Conservation (phyloP, 2,113 vertebrate genomes). For the Podocnemis expansa region DNA sequence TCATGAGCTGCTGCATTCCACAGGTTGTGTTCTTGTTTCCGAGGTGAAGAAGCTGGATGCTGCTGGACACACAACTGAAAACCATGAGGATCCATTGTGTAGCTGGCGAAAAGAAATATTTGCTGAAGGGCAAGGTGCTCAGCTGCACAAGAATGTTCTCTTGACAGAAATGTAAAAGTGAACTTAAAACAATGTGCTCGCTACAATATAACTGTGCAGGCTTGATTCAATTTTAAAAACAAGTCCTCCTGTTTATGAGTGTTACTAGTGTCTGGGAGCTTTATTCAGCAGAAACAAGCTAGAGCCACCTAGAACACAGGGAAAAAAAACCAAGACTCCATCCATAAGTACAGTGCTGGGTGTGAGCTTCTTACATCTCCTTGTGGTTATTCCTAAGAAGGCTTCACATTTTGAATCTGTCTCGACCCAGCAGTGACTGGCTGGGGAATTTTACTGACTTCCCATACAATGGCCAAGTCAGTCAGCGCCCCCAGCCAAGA, state of each 20-base stretch:
- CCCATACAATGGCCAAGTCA: background rate
- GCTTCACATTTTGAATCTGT: background rate
- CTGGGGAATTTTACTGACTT: background rate
- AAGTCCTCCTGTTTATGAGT: background rate
- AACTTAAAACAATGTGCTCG: background rate
- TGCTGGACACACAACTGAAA: background rate
- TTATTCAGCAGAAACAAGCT: background rate
- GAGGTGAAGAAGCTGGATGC: background rate
- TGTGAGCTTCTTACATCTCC: background rate
- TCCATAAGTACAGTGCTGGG: background rate
- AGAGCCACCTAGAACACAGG: background rate
- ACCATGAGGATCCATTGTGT: rapidly evolving
- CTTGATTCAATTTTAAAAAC: background rate
- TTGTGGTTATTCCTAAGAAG: background rate
- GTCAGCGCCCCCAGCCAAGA: background rate
- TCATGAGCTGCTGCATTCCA: background rate
- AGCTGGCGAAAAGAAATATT: background rate
- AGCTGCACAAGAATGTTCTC: rapidly evolving
- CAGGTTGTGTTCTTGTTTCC: conserved; percentile 41
- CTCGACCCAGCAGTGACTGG: background rate
- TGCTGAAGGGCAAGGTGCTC: background rate
- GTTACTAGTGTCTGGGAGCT: background rate
- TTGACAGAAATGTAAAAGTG: background rate
- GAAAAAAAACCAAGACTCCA: background rate
- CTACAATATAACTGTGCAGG: background rate